Evolutionary conservation across 2,113 vertebrate genomes (phyloP).

Genomic region (Lepus europaeus): DNA sequence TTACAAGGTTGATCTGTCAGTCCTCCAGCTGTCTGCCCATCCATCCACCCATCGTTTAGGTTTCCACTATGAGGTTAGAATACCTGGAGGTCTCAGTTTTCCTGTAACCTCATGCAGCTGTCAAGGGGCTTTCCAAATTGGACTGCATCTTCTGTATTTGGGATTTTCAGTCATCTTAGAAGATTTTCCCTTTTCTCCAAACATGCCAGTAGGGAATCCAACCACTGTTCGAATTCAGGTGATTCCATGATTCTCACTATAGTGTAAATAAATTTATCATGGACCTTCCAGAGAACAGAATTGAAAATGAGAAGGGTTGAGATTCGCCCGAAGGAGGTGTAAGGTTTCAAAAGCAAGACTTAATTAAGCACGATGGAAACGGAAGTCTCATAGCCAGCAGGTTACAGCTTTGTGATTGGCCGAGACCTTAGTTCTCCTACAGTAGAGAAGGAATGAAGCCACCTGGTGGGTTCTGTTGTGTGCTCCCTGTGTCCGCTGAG

Average conservation of each 20-base stretch:
- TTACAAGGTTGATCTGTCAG: background rate
- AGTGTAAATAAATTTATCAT: background rate
- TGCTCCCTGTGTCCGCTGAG: background rate
- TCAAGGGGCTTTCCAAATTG: background rate
- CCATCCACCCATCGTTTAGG: background rate
- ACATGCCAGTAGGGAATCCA: conserved; percentile 1
- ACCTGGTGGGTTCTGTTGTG: background rate
- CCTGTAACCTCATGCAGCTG: background rate
- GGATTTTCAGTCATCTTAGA: background rate
- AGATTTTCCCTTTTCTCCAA: background rate
- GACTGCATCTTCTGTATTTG: conserved; percentile 22
- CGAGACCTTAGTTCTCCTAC: too few relatives aligned
- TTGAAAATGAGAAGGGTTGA: background rate
- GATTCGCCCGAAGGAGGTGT: background rate
- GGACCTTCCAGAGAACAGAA: background rate
- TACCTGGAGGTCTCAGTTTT: conserved; percentile 14
- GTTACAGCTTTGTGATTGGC: background rate
- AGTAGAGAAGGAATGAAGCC: background rate
- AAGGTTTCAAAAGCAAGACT: background rate
- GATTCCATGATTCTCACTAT: background rate
- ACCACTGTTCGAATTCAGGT: background rate
- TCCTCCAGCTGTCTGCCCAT: background rate
- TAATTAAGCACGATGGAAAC: background rate
- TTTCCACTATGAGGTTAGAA: conserved; percentile 37
- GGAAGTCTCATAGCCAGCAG: background rate